Base-by-base conservation (phyloP, 1,140 invertebrate genomes). In the Drosophila athabasca region DNA sequence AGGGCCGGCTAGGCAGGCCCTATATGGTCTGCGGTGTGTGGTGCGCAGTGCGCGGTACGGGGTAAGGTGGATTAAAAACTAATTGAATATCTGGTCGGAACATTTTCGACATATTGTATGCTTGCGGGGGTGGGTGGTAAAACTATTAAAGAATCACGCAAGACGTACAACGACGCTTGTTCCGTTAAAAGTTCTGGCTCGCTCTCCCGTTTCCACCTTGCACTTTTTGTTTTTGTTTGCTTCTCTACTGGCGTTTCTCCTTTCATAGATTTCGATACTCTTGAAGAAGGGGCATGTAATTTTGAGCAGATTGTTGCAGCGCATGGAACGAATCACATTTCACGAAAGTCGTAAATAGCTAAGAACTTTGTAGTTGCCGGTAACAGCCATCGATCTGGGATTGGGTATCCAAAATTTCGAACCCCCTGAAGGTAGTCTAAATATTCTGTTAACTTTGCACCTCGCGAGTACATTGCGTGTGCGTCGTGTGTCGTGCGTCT, bases 51-150 rank as follows among this genome's bases (percentile, higher is more conserved):
- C 11, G 35, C 8, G 2, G 31, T 9, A 11, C 11, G 35, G 53
- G 22, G 24, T 39, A 60, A 62, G 73, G 58, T 50, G 81, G 81
- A 85, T 84, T 85, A 84, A 85, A 85, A 84, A 81, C 81, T 81
- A 70, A 70, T 70, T 69, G 67, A 70, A 70, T 69, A 70, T 69
- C 67, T 64, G 11, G 65, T 26, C 52, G 67, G 49, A 70, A 70
- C 67, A 69, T 69, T 70, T 70, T 66, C 67, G 67, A 70, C 67
- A 35, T 69, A 26, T 67, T 39, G 31, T 43, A 24, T 29, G 65
- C 49, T 26, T 35, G 39, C 3, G 9, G 19, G 39, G 39, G 29
- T 31, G 29, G 35, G 66, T 43, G 44, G 59, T 64, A 39, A 5
- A 39, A 13, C 3, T 39, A 39, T 39, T 39, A 3, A 13, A 39